Percentiles rank a stretch among this genome's conserved stretches.
Conservation (phyloP, 2,888 invertebrate species). For the Choreutis nemorana region DNA sequence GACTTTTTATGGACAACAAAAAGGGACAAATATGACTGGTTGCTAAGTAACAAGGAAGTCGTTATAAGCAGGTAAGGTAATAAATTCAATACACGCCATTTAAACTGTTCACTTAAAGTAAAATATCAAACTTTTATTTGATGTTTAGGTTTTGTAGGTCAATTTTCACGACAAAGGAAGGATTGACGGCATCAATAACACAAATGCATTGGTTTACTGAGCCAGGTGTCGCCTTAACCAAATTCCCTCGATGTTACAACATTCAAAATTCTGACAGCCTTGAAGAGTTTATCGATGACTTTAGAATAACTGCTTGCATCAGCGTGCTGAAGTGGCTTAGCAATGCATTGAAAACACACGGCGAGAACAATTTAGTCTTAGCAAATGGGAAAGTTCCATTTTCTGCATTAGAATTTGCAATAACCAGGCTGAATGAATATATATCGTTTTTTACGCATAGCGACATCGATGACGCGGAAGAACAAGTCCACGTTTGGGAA, state of each 20-base stretch:
- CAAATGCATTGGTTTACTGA: conserved; percentile 90
- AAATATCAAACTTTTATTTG: conserved; percentile 28
- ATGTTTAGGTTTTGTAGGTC: conserved; percentile 83
- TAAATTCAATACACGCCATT: not conserved
- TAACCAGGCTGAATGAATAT: conserved; percentile 79
- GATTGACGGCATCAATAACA: conserved; percentile 77
- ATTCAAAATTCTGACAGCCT: conserved; percentile 84
- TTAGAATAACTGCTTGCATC: conserved; percentile 87
- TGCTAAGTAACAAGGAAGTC: conserved; percentile 60
- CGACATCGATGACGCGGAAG: conserved; percentile 79
- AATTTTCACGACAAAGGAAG: conserved; percentile 93
- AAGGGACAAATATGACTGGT: conserved; percentile 82
- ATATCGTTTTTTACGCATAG: conserved; percentile 77
- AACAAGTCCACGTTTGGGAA: conserved; percentile 72
- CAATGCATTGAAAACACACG: conserved; percentile 59
- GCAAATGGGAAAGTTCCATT: conserved; percentile 75
- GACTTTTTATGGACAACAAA: conserved; percentile 92
- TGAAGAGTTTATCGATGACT: conserved; percentile 87
- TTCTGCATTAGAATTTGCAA: conserved; percentile 81
- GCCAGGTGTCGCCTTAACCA: conserved; percentile 78
- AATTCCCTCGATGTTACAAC: conserved; percentile 88
- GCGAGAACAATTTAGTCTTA: conserved; percentile 63
- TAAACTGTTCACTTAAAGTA: not conserved
- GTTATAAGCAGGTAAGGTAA: conserved; percentile 53
- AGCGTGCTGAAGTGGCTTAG: conserved; percentile 82